Evolutionary conservation across 1,140 invertebrate species (phyloP).

Genomic region (Acromyrmex heyeri): DNA sequence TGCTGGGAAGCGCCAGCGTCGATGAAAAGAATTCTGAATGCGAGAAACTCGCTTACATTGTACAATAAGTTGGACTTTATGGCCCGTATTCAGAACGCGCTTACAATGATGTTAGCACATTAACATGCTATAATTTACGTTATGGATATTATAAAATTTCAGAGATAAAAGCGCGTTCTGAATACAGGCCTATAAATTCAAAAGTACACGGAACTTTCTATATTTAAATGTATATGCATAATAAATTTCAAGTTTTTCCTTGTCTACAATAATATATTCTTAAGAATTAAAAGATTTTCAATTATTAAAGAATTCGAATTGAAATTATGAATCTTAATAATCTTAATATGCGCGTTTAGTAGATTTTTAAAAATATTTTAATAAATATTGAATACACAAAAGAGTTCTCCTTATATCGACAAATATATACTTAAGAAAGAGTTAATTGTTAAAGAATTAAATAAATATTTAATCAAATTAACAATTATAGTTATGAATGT

Average conservation of each 20-base stretch:
- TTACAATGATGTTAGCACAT: too few species aligned
- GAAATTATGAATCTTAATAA: too few species aligned
- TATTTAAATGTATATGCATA: background rate
- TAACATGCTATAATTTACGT: too few species aligned
- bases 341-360: too few species aligned
- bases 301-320: conserved; percentile 4
- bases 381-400: too few species aligned
- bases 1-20: conserved; percentile 72
- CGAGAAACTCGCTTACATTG: conserved; percentile 68
- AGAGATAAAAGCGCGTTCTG: too few species aligned
- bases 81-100: too few species aligned
- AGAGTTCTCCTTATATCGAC: too few species aligned
- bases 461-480: conserved; percentile 8
- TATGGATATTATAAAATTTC: too few species aligned
- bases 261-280: conserved; percentile 32
- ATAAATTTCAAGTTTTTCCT: background rate
- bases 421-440: too few species aligned
- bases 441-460: too few species aligned
- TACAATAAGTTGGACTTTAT: conserved; percentile 18
- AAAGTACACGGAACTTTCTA: background rate
- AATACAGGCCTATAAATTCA: background rate
- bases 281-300: background rate
- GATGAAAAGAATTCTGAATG: conserved; percentile 60
- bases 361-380: too few species aligned
- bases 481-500: background rate